Base-by-base conservation (phyloP, 2,113 vertebrate genomes). In the Microtus oregoni region DNA sequence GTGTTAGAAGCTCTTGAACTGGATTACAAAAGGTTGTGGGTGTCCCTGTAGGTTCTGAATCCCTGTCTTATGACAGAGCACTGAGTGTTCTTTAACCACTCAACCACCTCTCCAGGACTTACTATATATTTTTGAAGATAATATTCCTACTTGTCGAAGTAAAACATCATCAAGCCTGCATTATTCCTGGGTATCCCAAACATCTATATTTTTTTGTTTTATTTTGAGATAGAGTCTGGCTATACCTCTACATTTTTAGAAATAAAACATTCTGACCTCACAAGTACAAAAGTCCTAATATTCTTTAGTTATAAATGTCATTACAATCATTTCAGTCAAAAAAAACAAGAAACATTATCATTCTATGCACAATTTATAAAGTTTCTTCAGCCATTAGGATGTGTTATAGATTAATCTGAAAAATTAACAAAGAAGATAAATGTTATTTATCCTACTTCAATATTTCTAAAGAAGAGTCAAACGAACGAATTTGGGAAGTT, bases 261-360 rank as follows among this genome's bases (percentile, higher is more conserved):
- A 90, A 70, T 28, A 65, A 87, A 92, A 50, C 44, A 2, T 50
- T 32, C 24, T 65, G 30, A 91, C 11, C 13, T 75, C 41, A 89
- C 76, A 89, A 90, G 73, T 91, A 26, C 32, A 38, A 44, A 55
- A 70, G 4, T 85, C 10, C 10, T 52, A 76, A 82, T 32, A 55
- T 12, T n/a, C 11, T 65, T 75, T 83, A 63, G 5, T 92, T 85
- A 95, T 95, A 87, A 85, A 79, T 86, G 38, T 15, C 26, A 87
- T 89, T 68, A 87, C 3, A 89, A 61, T 61, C 76, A 12, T 90
- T 88, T 79, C 6, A 76, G 65, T 19, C 58, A 41, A 78, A 75
- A 78, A 75, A 90, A 87, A 6, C 10, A 81, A 92, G 8, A n/a
- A 50, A 52, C 83, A 35, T 50, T 85, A 41, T 68, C 6, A 78